These are phyloP conservation scores for Troilus luridus DNA, from an alignment of 2,888 invertebrate genomes.

Conservation along the genomic window DNA sequence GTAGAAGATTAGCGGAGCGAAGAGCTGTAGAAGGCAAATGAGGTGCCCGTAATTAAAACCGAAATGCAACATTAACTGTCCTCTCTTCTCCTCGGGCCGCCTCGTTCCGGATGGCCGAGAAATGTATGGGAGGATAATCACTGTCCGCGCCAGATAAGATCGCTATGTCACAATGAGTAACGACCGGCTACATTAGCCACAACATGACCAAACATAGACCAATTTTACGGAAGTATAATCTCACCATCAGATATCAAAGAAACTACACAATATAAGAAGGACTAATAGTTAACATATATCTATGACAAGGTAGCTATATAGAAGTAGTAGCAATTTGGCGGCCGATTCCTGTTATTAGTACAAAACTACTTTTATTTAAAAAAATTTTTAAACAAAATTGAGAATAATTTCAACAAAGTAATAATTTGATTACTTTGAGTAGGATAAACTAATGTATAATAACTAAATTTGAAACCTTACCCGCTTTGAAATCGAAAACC, in stretches of 20 bases:
- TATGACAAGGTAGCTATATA: background rate
- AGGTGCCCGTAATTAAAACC: constrained; percentile 54
- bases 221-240: background rate
- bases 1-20: background rate
- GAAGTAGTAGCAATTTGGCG: too few relatives aligned
- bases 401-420: too few relatives aligned
- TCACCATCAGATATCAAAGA: background rate
- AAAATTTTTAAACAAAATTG: too few relatives aligned
- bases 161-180: background rate
- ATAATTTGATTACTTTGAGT: too few relatives aligned
- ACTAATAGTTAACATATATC: background rate
- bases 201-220: background rate
- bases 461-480: too few relatives aligned
- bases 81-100: background rate
- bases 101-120: constrained; percentile 9
- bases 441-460: too few relatives aligned
- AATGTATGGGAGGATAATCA: constrained; percentile 16
- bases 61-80: constrained; percentile 54
- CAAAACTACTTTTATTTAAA: too few relatives aligned
- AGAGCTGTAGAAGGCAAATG: constrained; percentile 19
- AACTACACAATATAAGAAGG: background rate
- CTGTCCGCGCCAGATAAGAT: constrained; percentile 9
- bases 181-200: background rate
- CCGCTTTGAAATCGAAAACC: too few relatives aligned
- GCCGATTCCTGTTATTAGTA: too few relatives aligned